These are phyloP conservation scores for Takifugu rubripes DNA, from an alignment of 2,797 vertebrate species.

Conservation along the genomic window DNA sequence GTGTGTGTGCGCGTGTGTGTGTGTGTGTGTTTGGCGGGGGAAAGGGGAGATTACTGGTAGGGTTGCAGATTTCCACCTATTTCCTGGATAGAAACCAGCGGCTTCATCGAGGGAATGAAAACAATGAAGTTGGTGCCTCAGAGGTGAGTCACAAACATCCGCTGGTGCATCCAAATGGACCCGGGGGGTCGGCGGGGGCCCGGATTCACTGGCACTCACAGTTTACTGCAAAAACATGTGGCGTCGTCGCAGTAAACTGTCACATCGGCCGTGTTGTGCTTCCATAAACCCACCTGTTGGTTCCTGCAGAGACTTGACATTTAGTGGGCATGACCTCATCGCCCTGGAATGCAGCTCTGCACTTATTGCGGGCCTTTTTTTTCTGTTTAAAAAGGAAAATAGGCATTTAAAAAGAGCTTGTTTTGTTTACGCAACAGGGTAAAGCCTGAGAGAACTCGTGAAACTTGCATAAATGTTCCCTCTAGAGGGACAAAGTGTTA, in stretches of 20 bases:
- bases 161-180: conserved; percentile 5
- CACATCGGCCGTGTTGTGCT: conserved; percentile 4
- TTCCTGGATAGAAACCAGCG: no score
- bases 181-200: conserved; percentile 8
- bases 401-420: background rate
- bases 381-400: background rate
- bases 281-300: background rate
- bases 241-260: conserved; percentile 23
- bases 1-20: no score
- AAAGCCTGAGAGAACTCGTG: background rate
- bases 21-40: no score
- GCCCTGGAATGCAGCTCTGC: background rate
- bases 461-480: background rate
- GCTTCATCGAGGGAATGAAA: no score
- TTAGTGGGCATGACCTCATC: background rate
- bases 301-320: conserved; percentile 2
- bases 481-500: background rate
- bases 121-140: no score
- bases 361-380: background rate
- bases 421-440: background rate
- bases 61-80: no score
- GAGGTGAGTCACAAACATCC: no score
- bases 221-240: conserved; percentile 27
- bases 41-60: no score
- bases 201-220: conserved; percentile 5